These are phyloP conservation scores for Stenodera caucasica DNA, from an alignment of 2,888 invertebrate genomes.

Conservation along the genomic window DNA sequence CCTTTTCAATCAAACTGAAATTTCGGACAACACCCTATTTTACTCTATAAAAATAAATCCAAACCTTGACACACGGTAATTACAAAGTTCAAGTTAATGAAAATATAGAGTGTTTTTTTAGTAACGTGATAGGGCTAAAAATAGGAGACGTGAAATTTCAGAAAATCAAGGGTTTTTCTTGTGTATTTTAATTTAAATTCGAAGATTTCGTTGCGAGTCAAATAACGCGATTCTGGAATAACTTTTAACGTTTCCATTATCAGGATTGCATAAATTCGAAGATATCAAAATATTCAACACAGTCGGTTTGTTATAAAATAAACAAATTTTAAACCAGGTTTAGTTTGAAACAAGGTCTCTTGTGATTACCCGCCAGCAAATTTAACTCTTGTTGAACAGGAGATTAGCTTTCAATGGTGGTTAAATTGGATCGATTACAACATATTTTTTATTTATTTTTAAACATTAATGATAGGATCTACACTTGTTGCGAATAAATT, in stretches of 20 bases:
- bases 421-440: no score
- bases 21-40: no score
- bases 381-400: neutral
- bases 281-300: neutral
- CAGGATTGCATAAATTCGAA: neutral
- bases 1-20: no score
- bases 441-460: no score
- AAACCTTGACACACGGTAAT: neutral
- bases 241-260: neutral
- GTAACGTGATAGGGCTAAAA: no score
- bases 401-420: neutral
- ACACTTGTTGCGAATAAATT: neutral
- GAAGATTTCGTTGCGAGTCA: neutral
- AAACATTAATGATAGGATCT: neutral
- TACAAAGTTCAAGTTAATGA: neutral
- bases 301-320: neutral
- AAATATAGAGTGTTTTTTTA: no score
- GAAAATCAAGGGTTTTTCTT: no score
- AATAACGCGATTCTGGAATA: slow-evolving; percentile 1
- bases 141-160: no score
- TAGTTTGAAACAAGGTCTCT: no score
- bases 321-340: neutral
- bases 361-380: neutral
- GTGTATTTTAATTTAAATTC: no score
- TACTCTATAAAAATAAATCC: neutral